These are phyloP conservation scores for Tenthredo mesomela DNA, from an alignment of 2,888 invertebrate genomes.

Conservation along the genomic window DNA sequence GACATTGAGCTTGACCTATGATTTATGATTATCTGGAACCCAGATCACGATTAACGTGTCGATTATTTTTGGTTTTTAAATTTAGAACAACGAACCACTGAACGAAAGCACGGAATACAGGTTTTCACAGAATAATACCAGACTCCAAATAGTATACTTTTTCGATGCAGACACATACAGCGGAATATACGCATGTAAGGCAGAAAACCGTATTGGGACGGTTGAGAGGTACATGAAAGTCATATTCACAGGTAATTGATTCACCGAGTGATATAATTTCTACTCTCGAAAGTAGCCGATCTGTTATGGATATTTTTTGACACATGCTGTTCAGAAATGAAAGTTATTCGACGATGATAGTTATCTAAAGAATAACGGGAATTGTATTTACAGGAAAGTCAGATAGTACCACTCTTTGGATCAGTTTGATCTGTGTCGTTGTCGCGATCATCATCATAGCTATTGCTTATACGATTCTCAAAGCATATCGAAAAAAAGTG, in stretches of 20 bases:
- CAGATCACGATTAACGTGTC: too few species aligned
- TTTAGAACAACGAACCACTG: conserved; percentile 68
- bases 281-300: neutral
- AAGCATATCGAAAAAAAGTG: conserved; percentile 76
- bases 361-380: neutral
- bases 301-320: neutral
- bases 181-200: conserved; percentile 82
- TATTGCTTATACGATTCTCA: too few species aligned
- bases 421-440: too few species aligned
- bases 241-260: conserved; percentile 80
- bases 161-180: conserved; percentile 81
- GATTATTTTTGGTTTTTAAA: conserved; percentile 56
- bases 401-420: conserved; percentile 73
- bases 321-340: neutral
- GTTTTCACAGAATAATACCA: too few species aligned
- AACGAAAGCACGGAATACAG: too few species aligned
- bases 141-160: too few species aligned
- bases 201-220: conserved; percentile 80
- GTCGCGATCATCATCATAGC: too few species aligned
- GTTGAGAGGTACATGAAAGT: conserved; percentile 75
- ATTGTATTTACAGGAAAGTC: conserved; percentile 69
- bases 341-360: neutral
- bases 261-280: too few species aligned
- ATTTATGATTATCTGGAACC: neutral
- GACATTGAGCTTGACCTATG: neutral